Percentiles rank a stretch among this genome's conserved stretches.
phyloP scores from a whole-genome alignment of 2,797 vertebrate genomes.

The Chromis chromis region DNA sequence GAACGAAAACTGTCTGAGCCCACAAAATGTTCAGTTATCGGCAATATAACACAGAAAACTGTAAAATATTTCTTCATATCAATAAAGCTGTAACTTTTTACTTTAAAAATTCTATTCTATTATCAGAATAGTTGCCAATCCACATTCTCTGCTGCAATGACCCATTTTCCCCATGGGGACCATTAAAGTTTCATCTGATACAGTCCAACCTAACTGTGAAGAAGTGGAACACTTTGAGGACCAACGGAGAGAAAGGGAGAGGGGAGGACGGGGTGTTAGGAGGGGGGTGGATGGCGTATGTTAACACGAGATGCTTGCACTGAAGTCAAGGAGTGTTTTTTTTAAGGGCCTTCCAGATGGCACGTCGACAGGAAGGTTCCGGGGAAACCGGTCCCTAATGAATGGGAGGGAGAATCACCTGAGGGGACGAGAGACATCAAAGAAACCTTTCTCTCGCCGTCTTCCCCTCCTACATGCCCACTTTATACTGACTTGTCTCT shows the following conservation, averaged over 20 bases:
- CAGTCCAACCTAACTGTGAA: slow-evolving; percentile 49
- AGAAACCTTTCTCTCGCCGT: slow-evolving; percentile 65
- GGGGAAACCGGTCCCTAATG: slow-evolving; percentile 79
- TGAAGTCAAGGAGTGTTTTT: slow-evolving; percentile 49
- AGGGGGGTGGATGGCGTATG: slow-evolving; percentile 4
- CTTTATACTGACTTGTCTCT: slow-evolving; percentile 40
- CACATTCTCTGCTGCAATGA: slow-evolving; percentile 39
- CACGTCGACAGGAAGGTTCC: slow-evolving; percentile 70
- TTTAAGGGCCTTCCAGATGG: slow-evolving; percentile 80
- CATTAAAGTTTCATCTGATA: slow-evolving; percentile 64
- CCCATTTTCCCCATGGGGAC: slow-evolving; percentile 55
- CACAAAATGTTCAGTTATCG: too few relatives aligned
- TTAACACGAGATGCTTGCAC: slow-evolving; percentile 50
- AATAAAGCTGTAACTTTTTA: background rate
- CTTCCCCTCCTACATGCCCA: slow-evolving; percentile 42
- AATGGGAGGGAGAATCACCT: slow-evolving; percentile 83
- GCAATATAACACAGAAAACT: background rate
- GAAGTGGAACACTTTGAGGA: slow-evolving; percentile 51
- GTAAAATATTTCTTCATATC: background rate
- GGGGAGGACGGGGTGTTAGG: background rate
- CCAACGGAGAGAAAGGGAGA: slow-evolving; percentile 23
- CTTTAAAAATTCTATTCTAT: background rate
- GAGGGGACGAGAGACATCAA: slow-evolving; percentile 82
- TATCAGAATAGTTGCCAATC: slow-evolving; percentile 2
- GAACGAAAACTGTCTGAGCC: background rate